These are phyloP conservation scores for Microplitis mediator DNA, from an alignment of 1,140 invertebrate species.

Conservation along the genomic window DNA sequence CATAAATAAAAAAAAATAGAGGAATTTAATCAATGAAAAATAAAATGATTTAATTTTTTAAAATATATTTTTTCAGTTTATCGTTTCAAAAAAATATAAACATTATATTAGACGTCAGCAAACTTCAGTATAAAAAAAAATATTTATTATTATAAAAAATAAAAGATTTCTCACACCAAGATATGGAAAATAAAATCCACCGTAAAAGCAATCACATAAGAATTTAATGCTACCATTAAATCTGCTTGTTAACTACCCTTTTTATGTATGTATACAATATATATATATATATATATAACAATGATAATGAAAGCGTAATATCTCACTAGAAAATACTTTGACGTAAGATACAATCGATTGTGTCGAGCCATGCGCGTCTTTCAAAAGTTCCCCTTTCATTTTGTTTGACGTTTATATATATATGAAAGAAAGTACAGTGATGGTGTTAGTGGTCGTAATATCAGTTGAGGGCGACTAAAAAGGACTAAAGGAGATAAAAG, in stretches of 20 bases:
- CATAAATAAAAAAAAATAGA: background rate
- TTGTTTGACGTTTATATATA: background rate
- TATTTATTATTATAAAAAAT: too few relatives aligned
- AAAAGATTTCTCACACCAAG: background rate
- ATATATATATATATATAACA: too few relatives aligned
- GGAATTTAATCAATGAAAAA: background rate
- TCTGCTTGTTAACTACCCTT: background rate
- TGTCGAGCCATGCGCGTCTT: slow-evolving; percentile 4
- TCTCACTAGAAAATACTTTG: background rate
- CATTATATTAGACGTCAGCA: too few relatives aligned
- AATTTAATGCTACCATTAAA: background rate
- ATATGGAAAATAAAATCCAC: background rate
- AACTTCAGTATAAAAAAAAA: too few relatives aligned
- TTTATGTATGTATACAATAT: background rate
- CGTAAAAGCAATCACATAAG: background rate
- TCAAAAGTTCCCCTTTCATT: background rate
- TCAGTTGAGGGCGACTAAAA: background rate
- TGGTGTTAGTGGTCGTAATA: background rate
- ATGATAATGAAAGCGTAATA: background rate
- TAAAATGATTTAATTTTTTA: too few relatives aligned
- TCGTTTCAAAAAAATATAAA: too few relatives aligned
- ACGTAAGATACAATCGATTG: slow-evolving; percentile 7
- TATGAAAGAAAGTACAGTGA: background rate
- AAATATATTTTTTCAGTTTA: too few relatives aligned
- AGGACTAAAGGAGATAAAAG: background rate